Evolutionary conservation across 2,888 invertebrate genomes (phyloP), one percentile per base, ranked within the genome.

Genomic region (Hydroisotoma schaefferi): DNA sequence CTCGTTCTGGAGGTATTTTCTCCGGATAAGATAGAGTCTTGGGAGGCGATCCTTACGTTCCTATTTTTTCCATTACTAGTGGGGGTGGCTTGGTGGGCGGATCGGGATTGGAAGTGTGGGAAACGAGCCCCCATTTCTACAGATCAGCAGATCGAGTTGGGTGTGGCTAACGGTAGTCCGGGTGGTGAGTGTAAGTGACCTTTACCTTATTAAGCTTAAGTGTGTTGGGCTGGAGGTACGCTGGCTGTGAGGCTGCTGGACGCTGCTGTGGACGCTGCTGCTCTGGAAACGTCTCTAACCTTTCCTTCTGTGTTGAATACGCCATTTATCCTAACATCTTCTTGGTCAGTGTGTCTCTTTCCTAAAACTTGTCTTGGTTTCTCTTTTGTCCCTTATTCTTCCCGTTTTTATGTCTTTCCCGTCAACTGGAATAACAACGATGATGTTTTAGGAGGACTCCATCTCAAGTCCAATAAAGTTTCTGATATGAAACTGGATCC

Each of bases 11-110:
- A 73, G 23, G 65, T 73, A 22, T 75, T 77, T 37, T 75, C 80
- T 0, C 79, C 79, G 1, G 67, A 76, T 33, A 73, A 73, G 4
- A 77, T 83, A 28, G 81, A 82, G 49, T 67, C 81, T 10, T 83
- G 83, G 83, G 83, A 84, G 73, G 82, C 82, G 0, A 73, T 80
- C 3, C 70, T 82, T 47, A 84, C 83, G 0, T 76, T 84, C 55
- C 70, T 81, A 26, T 77, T 82, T 68, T 83, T 84, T 74, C 80
- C 82, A 1, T 65, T 80, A 6, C 76, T 84, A 46, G 81, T 82
- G 20, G 63, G 80, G 33, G 69, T 81, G 20, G 81, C 83, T 2
- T 84, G 81, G 74, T 74, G 79, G 43, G 80, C 80, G 1, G 83
- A 84, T 73, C 77, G 78, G 63, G 78, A 76, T 33, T 71, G 69